Conservation (phyloP, 2,888 invertebrate genomes). For the Eristalinus aeneus region DNA sequence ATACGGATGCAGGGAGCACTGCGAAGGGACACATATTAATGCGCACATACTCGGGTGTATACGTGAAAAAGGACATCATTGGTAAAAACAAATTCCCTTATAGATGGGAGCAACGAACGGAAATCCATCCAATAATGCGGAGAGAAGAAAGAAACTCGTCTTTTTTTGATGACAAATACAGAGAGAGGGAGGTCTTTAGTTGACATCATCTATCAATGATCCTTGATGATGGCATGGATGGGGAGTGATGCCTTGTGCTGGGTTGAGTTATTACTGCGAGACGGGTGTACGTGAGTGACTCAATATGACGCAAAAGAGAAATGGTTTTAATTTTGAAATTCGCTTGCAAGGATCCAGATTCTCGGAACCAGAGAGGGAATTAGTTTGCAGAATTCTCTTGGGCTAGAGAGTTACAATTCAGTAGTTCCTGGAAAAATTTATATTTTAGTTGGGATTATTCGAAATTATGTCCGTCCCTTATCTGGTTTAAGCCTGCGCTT, state of each 20-base stretch:
- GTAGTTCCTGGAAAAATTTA: not conserved
- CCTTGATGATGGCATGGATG: not conserved
- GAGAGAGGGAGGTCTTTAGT: constrained; percentile 5
- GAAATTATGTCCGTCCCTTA: not conserved
- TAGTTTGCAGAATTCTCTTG: not conserved
- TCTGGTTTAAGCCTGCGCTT: not conserved
- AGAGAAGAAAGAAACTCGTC: not conserved
- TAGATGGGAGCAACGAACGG: constrained; percentile 7
- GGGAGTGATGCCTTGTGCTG: not conserved
- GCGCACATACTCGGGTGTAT: not conserved
- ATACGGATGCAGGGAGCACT: not conserved
- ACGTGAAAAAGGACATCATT: not conserved
- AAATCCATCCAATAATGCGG: not conserved
- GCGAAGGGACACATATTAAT: not conserved
- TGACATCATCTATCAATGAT: constrained; percentile 14
- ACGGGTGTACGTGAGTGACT: not conserved
- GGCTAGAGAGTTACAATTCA: not conserved
- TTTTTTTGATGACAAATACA: constrained; percentile 4
- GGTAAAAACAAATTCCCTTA: constrained; percentile 16
- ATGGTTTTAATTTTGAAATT: constrained; percentile 15
- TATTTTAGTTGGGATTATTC: not conserved
- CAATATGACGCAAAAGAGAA: not conserved
- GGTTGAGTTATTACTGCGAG: too few relatives aligned
- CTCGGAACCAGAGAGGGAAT: not conserved
- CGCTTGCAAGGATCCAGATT: not conserved